Evolutionary conservation across 2,888 invertebrate species (phyloP).

Genomic region (Scaptomyza caliginosa): DNA sequence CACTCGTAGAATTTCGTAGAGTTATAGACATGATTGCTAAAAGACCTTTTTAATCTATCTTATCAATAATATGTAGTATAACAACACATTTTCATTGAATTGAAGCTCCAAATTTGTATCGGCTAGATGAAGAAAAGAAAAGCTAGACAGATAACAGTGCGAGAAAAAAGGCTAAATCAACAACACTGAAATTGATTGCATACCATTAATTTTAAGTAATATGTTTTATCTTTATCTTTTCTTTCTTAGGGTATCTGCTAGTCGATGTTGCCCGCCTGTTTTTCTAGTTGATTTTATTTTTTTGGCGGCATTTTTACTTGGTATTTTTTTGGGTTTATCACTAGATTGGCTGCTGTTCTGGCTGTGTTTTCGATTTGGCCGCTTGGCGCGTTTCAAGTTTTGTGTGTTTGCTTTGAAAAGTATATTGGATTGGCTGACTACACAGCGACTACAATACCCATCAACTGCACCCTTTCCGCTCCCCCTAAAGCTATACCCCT

Average conservation of each 20-base stretch:
- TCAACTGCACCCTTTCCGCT: not conserved
- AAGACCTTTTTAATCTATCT: too few relatives aligned
- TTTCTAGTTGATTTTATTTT: conserved; percentile 12
- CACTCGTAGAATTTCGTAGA: too few relatives aligned
- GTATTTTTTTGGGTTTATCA: conserved; percentile 48
- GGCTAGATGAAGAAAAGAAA: too few relatives aligned
- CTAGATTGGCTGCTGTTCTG: conserved; percentile 49
- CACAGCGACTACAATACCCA: not conserved
- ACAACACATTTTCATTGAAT: too few relatives aligned
- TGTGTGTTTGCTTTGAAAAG: conserved; percentile 76
- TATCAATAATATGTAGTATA: too few relatives aligned
- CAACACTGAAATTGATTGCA: too few relatives aligned
- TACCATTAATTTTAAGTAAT: too few relatives aligned
- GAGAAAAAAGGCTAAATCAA: too few relatives aligned
- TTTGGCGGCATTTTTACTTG: too few relatives aligned
- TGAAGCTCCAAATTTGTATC: too few relatives aligned
- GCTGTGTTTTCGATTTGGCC: conserved; percentile 41
- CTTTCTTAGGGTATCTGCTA: conserved; percentile 7
- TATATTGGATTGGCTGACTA: conserved; percentile 73
- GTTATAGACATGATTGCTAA: too few relatives aligned
- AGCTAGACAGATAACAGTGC: too few relatives aligned
- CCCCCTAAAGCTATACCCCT: not conserved
- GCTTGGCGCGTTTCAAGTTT: conserved; percentile 59
- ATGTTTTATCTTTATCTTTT: not conserved
- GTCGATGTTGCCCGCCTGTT: not conserved